phyloP scores from a whole-genome alignment of 2,113 vertebrate genomes.

The Craseonycteris thonglongyai region DNA sequence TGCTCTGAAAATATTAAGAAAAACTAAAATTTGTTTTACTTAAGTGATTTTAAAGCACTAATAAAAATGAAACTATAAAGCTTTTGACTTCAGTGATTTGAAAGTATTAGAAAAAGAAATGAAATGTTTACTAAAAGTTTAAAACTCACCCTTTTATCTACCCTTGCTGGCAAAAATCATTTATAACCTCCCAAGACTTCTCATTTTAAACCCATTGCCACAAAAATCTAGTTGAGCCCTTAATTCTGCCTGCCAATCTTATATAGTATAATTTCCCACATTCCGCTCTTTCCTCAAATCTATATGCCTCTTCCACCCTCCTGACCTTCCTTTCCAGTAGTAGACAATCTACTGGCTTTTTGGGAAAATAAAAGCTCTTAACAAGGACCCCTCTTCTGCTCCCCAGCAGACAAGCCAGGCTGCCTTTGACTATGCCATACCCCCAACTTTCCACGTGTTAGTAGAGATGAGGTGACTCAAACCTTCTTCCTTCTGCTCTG shows the following conservation, averaged over 20 bases:
- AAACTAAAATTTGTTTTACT: neutral
- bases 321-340: neutral
- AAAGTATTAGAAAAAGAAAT: neutral
- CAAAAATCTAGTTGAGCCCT: neutral
- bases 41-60: neutral
- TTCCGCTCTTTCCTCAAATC: neutral
- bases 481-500: neutral
- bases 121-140: neutral
- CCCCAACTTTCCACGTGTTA: neutral
- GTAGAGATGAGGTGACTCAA: neutral
- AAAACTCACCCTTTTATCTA: neutral
- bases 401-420: neutral
- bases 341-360: neutral
- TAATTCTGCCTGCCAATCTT: neutral
- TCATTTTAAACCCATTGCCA: neutral
- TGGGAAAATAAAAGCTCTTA: neutral
- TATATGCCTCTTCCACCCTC: neutral
- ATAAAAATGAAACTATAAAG: neutral
- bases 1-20: conserved; percentile 7
- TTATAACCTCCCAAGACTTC: neutral
- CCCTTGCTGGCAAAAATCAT: neutral
- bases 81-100: neutral
- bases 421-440: neutral
- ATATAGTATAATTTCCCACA: neutral
- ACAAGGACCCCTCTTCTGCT: neutral